Conservation (phyloP, 1,140 invertebrate species). For the Euwallacea fornicatus region DNA sequence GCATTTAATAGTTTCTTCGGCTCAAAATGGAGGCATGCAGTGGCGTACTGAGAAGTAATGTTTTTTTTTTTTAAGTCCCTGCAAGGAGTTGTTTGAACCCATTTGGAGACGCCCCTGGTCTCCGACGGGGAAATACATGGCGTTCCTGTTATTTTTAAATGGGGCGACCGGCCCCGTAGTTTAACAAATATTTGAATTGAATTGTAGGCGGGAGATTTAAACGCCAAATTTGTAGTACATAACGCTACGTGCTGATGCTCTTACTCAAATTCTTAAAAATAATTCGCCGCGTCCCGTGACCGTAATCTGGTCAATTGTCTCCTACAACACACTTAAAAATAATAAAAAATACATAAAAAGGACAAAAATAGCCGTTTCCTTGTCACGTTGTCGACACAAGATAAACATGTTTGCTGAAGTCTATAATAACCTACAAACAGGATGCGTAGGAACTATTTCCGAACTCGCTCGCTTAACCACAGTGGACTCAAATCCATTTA, state of each 20-base stretch:
- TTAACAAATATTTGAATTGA: too few species aligned
- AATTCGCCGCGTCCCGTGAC: constrained; percentile 5
- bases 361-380: constrained; percentile 39
- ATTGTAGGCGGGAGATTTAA: too few species aligned
- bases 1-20: too few species aligned
- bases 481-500: constrained; percentile 25
- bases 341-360: constrained; percentile 33
- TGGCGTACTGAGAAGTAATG: too few species aligned
- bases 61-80: too few species aligned
- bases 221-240: not conserved
- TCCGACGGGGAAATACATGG: too few species aligned
- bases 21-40: too few species aligned
- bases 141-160: too few species aligned
- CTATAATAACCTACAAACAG: constrained; percentile 39
- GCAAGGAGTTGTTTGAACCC: too few species aligned
- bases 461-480: constrained; percentile 31
- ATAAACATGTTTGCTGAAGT: constrained; percentile 39
- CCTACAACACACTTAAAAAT: constrained; percentile 31
- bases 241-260: not conserved
- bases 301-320: constrained; percentile 32
- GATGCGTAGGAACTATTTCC: constrained; percentile 40
- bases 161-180: too few species aligned
- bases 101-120: too few species aligned
- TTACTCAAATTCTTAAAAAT: constrained; percentile 9
- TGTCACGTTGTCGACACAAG: constrained; percentile 36